Evolutionary conservation across 2,797 vertebrate species (phyloP).

Genomic region (Acipenser ruthenus): DNA sequence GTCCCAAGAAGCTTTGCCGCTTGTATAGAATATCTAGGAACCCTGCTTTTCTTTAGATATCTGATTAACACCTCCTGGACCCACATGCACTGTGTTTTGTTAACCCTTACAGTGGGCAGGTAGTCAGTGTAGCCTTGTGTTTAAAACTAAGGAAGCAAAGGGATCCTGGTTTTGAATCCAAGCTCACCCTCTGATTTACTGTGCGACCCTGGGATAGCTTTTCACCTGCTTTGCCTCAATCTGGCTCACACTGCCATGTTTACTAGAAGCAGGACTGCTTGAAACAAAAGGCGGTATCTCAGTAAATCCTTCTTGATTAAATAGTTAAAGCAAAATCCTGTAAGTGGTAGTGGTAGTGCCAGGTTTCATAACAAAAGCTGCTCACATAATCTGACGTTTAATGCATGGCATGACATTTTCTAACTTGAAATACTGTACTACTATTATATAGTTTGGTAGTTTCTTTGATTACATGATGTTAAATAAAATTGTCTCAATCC

Average conservation of each 20-base stretch:
- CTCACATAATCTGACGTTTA: background rate
- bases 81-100: background rate
- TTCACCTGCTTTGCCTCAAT: background rate
- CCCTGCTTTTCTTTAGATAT: background rate
- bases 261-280: too few relatives aligned
- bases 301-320: background rate
- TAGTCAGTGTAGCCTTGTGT: background rate
- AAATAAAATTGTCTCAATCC: background rate
- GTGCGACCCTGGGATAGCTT: background rate
- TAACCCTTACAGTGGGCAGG: conserved; percentile 3
- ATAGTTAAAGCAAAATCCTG: background rate
- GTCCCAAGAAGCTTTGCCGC: background rate
- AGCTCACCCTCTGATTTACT: background rate
- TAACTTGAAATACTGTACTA: background rate
- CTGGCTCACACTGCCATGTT: too few relatives aligned
- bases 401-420: background rate
- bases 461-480: background rate
- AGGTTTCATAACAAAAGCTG: background rate
- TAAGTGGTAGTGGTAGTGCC: background rate
- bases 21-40: background rate
- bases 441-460: background rate
- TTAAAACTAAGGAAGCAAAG: background rate
- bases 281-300: too few relatives aligned
- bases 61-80: background rate
- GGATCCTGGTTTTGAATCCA: background rate